Base-by-base conservation (phyloP, 2,113 vertebrate species). In the Nothobranchius furzeri region DNA sequence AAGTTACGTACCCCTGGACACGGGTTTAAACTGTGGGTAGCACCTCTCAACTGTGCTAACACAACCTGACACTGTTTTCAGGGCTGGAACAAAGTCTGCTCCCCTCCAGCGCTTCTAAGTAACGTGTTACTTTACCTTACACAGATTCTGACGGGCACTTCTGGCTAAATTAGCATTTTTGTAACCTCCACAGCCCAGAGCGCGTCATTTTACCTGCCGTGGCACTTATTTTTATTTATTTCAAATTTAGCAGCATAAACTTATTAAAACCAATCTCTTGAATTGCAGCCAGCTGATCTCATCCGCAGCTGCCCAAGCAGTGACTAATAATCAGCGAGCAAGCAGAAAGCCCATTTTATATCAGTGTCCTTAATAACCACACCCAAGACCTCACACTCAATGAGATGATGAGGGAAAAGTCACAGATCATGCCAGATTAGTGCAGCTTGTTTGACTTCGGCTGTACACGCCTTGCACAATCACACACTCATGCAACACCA, bases 281-380 rank as follows among this genome's bases (percentile, higher is more conserved):
- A 72, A 68, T 30, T 35, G 58, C 50, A 61, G 43, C 72, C 78
- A 76, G 56, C 56, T 73, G 75, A 80, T 75, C 72, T 61, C 10
- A 4, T 58, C 68, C 73, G 60, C 85, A 89, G 88, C 85, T 88
- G 86, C 73, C 53, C 63, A 12, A 2, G 13, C 54, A 51, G 51
- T 45, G 49, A 83, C 63, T 68, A 82, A 81, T 87, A 90, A 91
- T 91, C 86, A 81, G 81, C 20, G 47, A 73, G 60, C 50, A 65
- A 90, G 74, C 90, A 92, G 85, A 90, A 88, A 88, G 84, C 79
- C 80, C 84, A 60, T 80, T 81, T 91, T 88, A 91, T 88, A 91
- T 92, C 90, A 86, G 82, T 90, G 89, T 90, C 87, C 86, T 83
- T 80, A 90, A 91, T 91, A 91, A 91, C 88, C 85, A 86, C 87